Conservation (phyloP, 2,888 invertebrate genomes). For the Drosophila lacicola region DNA sequence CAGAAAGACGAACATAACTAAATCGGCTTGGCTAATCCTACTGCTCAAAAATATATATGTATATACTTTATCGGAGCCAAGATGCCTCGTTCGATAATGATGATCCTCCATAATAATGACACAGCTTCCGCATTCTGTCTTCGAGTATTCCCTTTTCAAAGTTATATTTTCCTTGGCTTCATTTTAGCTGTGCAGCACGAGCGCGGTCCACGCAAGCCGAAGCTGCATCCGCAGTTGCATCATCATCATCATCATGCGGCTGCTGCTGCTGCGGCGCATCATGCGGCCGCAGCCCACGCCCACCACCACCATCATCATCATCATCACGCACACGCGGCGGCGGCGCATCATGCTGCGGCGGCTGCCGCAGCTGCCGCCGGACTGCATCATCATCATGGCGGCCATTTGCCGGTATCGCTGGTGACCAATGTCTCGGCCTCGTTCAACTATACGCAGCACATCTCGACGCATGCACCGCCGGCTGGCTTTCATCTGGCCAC, state of each 20-base stretch:
- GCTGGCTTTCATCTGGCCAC: conserved; percentile 68
- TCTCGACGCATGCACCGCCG: conserved; percentile 80
- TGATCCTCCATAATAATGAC: no score
- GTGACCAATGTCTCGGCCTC: conserved; percentile 85
- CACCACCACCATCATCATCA: conserved; percentile 76
- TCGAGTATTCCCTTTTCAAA: background rate
- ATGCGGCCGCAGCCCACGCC: conserved; percentile 67
- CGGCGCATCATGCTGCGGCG: conserved; percentile 79
- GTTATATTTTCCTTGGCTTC: background rate
- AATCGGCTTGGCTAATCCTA: no score
- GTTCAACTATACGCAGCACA: conserved; percentile 85
- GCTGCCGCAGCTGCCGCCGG: conserved; percentile 75
- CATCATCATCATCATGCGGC: conserved; percentile 82
- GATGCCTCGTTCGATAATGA: no score
- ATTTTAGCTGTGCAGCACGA: conserved; percentile 97
- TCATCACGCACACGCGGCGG: conserved; percentile 76
- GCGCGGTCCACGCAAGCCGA: conserved; percentile 97
- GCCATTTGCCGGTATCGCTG: conserved; percentile 84
- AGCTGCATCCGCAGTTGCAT: conserved; percentile 88
- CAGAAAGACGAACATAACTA: no score
- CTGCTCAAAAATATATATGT: no score
- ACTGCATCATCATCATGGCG: conserved; percentile 80
- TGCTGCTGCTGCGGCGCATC: conserved; percentile 64
- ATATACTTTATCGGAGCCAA: no score
- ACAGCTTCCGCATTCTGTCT: no score